Conservation (phyloP, 2,888 invertebrate genomes). For the Chaitophorus viminalis region DNA sequence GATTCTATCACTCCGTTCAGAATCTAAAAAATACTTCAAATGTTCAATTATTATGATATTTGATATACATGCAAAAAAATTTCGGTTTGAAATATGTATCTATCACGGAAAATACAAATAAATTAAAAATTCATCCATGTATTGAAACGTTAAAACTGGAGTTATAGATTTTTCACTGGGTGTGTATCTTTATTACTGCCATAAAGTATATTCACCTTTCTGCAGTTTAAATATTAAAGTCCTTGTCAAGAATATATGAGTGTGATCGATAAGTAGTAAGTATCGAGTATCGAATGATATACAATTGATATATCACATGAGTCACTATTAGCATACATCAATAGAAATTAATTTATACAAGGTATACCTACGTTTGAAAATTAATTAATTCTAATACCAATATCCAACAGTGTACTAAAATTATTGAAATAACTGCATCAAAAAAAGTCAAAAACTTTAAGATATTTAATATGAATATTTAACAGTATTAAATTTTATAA, state of each 20-base stretch:
- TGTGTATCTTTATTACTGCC: neutral
- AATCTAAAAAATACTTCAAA: no score
- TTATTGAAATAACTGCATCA: neutral
- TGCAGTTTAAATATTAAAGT: neutral
- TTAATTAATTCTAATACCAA: no score
- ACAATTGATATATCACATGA: neutral
- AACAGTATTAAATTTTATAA: no score
- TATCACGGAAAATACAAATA: neutral
- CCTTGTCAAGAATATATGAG: neutral
- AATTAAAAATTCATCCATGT: neutral
- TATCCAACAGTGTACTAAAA: no score
- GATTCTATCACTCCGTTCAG: no score
- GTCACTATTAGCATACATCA: neutral
- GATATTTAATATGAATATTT: no score
- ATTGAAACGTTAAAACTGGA: neutral
- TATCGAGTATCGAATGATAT: neutral
- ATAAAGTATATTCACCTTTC: neutral
- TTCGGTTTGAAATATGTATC: neutral
- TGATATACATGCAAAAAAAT: no score
- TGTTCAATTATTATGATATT: no score
- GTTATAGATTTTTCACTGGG: neutral
- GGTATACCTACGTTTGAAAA: no score
- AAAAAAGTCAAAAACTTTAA: no score
- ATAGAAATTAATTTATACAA: neutral
- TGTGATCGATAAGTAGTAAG: neutral